Evolutionary conservation across 1,140 invertebrate genomes (phyloP).

Genomic region (Lepidotrigona ventralis): DNA sequence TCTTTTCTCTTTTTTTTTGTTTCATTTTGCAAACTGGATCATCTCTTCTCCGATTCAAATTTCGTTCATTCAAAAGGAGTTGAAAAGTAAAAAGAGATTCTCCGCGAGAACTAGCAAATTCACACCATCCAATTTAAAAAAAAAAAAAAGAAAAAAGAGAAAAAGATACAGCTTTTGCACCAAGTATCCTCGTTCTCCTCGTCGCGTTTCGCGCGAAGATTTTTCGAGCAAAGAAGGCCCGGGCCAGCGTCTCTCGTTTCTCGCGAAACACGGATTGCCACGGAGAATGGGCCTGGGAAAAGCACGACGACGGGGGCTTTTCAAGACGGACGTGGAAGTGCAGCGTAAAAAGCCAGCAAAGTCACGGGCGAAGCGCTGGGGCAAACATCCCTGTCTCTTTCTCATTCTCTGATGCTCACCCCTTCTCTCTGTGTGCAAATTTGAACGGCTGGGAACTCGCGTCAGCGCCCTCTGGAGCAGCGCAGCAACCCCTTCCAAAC

Average conservation of each 20-base stretch:
- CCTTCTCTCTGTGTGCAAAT: slow-evolving; percentile 66
- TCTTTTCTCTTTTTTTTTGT: too few species aligned
- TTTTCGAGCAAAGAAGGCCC: not conserved
- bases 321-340: slow-evolving; percentile 33
- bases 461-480: slow-evolving; percentile 34
- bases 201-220: not conserved
- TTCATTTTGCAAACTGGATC: too few species aligned
- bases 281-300: not conserved
- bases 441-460: slow-evolving; percentile 64
- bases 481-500: not conserved
- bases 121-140: not conserved
- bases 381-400: slow-evolving; percentile 48
- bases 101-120: not conserved
- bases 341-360: slow-evolving; percentile 55
- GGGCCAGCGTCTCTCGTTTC: too few species aligned
- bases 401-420: slow-evolving; percentile 39
- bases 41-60: too few species aligned
- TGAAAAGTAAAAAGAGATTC: too few species aligned
- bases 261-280: not conserved
- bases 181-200: not conserved
- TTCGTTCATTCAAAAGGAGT: too few species aligned
- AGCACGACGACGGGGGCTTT: not conserved
- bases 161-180: not conserved
- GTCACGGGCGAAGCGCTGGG: slow-evolving; percentile 48
- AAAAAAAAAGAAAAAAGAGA: not conserved